Evolutionary conservation across 2,113 vertebrate species (phyloP), one percentile per base, ranked within the genome.

Genomic region (Vimba vimba): DNA sequence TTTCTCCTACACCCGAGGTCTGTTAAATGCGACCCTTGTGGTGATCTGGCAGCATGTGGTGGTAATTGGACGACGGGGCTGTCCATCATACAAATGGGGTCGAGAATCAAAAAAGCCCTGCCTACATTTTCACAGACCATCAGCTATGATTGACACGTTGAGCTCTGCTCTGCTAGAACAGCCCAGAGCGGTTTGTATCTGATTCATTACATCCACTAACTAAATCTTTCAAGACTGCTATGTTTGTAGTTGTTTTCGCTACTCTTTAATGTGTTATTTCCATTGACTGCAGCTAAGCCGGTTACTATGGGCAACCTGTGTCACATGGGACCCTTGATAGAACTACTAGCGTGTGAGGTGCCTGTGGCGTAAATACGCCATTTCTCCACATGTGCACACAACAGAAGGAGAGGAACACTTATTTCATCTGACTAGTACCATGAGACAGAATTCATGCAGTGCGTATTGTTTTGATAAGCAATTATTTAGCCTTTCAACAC

Each of bases 101-200:
- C 36, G 88, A 91, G 15, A 83, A 83, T 57, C 89, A 78, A 57
- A 78, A 79, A 21, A 79, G 84, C 62, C 85, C 88, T 82, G 87
- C 30, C 85, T 47, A 66, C 79, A 59, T 86, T 87, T 87, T 62
- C 90, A 88, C 83, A 88, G 80, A 66, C 91, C 90, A 89, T 87
- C 52, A 43, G 74, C 68, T 85, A 82, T 94, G 93, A 95, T 91
- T 93, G 94, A 94, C 91, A 93, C 36, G 57, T 81, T 88, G 91
- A 89, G 90, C 84, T 90, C 85, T 83, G 87, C 89, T 84, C 83
- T 83, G 83, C 86, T 92, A 91, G 89, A 91, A 79, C 75, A 88
- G 86, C 85, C 76, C 89, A 87, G 91, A 89, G 88, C 87, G 89
- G 52, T 92, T 90, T 86, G 83, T 82, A 71, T 88, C 86, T 45